phyloP scores from a whole-genome alignment of 2,888 invertebrate species.

The Rhagonycha lutea region DNA sequence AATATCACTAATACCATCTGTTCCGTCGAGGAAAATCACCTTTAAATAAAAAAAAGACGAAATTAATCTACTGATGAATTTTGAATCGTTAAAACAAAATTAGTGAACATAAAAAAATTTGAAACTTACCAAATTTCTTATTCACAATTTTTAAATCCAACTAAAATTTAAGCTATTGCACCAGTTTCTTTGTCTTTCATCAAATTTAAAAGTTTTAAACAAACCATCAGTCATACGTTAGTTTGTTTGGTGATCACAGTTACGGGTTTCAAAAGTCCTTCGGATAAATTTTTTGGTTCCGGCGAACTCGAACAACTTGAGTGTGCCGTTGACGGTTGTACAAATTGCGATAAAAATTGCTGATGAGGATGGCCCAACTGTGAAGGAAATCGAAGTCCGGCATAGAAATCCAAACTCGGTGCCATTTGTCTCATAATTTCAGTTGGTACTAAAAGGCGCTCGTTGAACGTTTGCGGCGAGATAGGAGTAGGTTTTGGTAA shows the following conservation, averaged over 20 bases:
- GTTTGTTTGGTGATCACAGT: slow-evolving; percentile 50
- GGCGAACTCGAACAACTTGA: slow-evolving; percentile 54
- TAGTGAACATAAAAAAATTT: background rate
- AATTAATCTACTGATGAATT: background rate
- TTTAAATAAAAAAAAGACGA: background rate
- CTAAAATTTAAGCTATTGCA: slow-evolving; percentile 7
- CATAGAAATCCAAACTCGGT: slow-evolving; percentile 58
- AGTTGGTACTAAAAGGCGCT: slow-evolving; percentile 48
- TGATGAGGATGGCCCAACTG: slow-evolving; percentile 46
- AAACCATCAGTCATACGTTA: slow-evolving; percentile 23
- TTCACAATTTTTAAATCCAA: background rate
- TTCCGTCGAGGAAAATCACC: background rate
- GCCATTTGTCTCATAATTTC: slow-evolving; percentile 57
- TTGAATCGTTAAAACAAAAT: background rate
- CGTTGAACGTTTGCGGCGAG: slow-evolving; percentile 55
- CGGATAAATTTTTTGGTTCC: slow-evolving; percentile 37
- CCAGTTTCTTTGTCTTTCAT: background rate
- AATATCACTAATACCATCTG: background rate
- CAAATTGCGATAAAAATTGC: slow-evolving; percentile 41
- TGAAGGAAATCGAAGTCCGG: slow-evolving; percentile 51
- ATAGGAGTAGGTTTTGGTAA: slow-evolving; percentile 61
- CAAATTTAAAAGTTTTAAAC: background rate
- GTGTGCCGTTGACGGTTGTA: slow-evolving; percentile 40
- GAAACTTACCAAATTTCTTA: background rate
- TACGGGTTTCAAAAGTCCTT: slow-evolving; percentile 53